These are phyloP conservation scores for Ceyx erithaca DNA, from an alignment of 2,797 vertebrate species.

Conservation along the genomic window DNA sequence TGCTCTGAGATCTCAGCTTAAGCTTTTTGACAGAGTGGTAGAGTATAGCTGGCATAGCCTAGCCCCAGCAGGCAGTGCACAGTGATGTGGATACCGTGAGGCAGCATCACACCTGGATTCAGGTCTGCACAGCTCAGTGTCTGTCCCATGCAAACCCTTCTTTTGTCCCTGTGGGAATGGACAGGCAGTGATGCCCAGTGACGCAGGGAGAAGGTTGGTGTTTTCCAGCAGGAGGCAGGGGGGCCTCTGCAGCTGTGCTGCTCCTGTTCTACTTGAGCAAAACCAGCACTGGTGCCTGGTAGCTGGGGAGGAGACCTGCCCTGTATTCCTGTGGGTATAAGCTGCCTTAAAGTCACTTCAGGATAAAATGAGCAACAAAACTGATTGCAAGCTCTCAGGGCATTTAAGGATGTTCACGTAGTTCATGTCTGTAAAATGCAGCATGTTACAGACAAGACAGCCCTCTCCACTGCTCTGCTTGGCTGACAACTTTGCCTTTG, in stretches of 20 bases:
- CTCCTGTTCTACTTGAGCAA: not conserved
- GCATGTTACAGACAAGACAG: not conserved
- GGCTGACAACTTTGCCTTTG: not conserved
- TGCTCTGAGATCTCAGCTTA: not conserved
- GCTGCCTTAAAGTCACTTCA: not conserved
- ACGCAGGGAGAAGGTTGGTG: accelerated
- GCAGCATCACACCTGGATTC: not conserved
- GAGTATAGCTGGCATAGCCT: not conserved
- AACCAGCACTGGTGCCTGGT: too few species aligned
- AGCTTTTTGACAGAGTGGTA: not conserved
- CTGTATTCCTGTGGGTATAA: not conserved
- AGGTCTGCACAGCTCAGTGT: not conserved
- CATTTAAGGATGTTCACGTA: not conserved
- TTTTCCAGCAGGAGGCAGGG: accelerated
- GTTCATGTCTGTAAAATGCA: not conserved
- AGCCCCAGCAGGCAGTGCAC: accelerated
- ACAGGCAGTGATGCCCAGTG: accelerated
- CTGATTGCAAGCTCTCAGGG: not conserved
- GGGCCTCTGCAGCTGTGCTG: accelerated
- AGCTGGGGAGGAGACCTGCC: not conserved
- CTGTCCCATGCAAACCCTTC: not conserved
- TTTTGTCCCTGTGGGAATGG: accelerated
- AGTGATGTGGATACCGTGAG: accelerated
- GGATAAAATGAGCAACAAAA: not conserved
- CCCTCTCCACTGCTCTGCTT: not conserved